phyloP scores from a whole-genome alignment of 2,113 vertebrate genomes.

The Elephas maximus region DNA sequence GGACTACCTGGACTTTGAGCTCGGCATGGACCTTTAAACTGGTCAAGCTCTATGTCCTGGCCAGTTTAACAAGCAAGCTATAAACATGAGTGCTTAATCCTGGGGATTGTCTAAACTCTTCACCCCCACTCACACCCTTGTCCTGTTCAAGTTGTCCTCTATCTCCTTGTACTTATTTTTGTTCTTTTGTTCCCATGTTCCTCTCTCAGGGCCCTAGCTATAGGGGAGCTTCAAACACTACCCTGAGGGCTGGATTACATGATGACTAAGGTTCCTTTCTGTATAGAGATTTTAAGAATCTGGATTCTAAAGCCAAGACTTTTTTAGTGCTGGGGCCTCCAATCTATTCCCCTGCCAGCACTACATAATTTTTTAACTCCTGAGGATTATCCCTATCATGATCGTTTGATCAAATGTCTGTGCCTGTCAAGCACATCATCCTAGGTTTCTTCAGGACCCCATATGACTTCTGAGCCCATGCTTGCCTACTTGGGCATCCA shows the following conservation, averaged over 20 bases:
- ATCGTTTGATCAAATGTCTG: conserved; percentile 5
- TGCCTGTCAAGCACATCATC: not conserved
- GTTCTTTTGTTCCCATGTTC: not conserved
- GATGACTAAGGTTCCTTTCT: not conserved
- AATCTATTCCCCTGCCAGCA: not conserved
- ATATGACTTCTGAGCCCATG: not conserved
- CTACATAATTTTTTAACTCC: not conserved
- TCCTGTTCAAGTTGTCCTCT: not conserved
- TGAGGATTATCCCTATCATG: not conserved
- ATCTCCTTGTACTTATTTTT: not conserved
- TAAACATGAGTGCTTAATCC: not conserved
- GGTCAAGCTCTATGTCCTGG: not conserved
- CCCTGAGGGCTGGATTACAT: not conserved
- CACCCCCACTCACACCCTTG: not conserved
- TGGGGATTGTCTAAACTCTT: not conserved
- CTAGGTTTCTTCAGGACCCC: not conserved
- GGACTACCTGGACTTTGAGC: not conserved
- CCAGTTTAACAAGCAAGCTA: conserved; percentile 28
- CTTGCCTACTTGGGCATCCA: not conserved
- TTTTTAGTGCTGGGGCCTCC: not conserved
- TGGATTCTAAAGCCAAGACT: not conserved
- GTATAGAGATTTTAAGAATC: not conserved
- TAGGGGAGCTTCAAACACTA: not conserved
- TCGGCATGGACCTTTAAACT: not conserved
- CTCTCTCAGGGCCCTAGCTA: not conserved